phyloP scores from a whole-genome alignment of 2,113 vertebrate species.

The Jacana jacana region DNA sequence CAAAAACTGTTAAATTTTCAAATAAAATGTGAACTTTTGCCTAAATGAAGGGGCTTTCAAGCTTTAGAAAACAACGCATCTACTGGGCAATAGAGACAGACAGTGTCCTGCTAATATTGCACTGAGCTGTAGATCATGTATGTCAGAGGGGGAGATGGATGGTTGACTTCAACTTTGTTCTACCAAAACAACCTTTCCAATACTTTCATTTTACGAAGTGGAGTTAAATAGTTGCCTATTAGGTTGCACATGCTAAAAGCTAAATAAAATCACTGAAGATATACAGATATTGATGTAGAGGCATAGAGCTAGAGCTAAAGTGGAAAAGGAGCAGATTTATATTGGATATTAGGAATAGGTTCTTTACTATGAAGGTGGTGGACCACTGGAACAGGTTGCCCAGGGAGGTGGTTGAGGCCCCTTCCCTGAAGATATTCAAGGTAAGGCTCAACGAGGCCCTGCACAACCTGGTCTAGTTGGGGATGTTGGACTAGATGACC shows the following conservation, averaged over 20 bases:
- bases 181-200: not conserved
- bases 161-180: not conserved
- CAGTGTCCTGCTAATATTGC: not conserved
- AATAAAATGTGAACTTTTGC: not conserved
- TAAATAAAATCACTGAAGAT: not conserved
- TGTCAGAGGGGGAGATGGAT: not conserved
- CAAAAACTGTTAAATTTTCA: not conserved
- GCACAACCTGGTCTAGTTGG: too few species aligned
- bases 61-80: not conserved
- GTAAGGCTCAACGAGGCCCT: too few species aligned
- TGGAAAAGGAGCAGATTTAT: too few species aligned
- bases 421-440: too few species aligned
- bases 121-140: not conserved
- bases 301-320: not conserved
- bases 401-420: too few species aligned
- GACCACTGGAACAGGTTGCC: too few species aligned
- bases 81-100: not conserved
- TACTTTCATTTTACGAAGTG: not conserved
- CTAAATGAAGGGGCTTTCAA: not conserved
- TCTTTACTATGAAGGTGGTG: too few species aligned
- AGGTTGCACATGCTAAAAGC: not conserved
- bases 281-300: not conserved
- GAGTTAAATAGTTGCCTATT: not conserved
- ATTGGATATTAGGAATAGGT: too few species aligned
- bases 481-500: too few species aligned